A percentile compares a stretch with the other conserved stretches of the same genome.
Evolutionary conservation across 2,797 vertebrate genomes (phyloP).

Genomic region (Lepilemur ruficaudatus): DNA sequence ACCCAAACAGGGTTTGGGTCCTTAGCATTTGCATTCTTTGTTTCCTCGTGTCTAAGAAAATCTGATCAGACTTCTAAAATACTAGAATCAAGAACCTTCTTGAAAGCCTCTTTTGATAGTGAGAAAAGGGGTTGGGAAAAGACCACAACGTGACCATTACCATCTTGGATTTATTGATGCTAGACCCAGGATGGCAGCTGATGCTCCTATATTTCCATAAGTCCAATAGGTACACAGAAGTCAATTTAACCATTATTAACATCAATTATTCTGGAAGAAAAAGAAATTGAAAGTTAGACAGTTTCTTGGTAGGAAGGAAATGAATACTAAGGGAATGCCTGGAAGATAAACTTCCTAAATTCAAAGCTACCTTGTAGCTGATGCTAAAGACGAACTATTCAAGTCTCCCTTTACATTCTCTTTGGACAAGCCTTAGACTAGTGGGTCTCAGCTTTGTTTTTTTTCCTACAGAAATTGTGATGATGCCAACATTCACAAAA

Average conservation of each 20-base stretch:
- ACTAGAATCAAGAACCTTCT: neutral
- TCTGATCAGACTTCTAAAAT: neutral
- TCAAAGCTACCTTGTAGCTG: neutral
- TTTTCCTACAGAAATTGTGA: neutral
- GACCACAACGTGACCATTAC: neutral
- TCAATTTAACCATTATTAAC: neutral
- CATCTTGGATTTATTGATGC: neutral
- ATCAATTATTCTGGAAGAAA: neutral
- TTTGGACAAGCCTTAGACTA: neutral
- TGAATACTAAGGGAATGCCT: neutral
- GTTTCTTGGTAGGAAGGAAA: neutral
- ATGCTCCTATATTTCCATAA: neutral
- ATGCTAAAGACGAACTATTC: neutral
- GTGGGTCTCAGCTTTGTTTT: neutral
- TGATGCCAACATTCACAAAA: neutral
- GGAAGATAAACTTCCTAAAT: neutral
- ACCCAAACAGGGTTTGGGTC: constrained; percentile 41
- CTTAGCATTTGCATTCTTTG: constrained; percentile 46
- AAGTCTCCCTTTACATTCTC: neutral
- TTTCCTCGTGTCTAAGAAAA: constrained; percentile 32
- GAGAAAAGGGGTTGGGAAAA: neutral
- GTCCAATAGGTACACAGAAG: neutral
- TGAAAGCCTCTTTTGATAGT: neutral
- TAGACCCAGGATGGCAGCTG: neutral
- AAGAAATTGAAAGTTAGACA: neutral